phyloP scores from a whole-genome alignment of 2,888 invertebrate genomes.

The Agonopterix alstromeriana region DNA sequence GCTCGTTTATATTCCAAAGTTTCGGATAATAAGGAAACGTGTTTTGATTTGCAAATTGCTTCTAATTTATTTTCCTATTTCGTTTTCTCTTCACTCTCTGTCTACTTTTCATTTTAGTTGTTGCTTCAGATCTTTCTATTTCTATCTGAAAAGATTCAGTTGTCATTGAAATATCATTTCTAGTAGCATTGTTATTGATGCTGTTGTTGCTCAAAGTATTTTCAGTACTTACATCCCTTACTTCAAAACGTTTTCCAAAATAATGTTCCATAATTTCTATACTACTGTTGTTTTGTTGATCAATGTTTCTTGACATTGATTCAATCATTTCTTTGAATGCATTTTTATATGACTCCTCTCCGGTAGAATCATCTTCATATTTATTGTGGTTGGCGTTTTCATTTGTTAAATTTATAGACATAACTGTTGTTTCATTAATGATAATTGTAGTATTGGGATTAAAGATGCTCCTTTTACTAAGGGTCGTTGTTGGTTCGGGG shows the following conservation, averaged over 20 bases:
- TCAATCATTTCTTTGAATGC: slow-evolving; percentile 35
- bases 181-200: too few species aligned
- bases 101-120: slow-evolving; percentile 22
- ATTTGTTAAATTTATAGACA: slow-evolving; percentile 23
- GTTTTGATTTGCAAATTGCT: background rate
- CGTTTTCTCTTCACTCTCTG: slow-evolving; percentile 25
- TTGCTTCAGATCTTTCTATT: slow-evolving; percentile 1
- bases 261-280: slow-evolving; percentile 35
- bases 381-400: slow-evolving; percentile 29
- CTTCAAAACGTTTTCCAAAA: slow-evolving; percentile 11
- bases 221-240: slow-evolving; percentile 2
- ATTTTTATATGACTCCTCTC: slow-evolving; percentile 11
- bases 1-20: slow-evolving; percentile 2
- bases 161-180: background rate
- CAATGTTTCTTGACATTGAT: slow-evolving; percentile 40
- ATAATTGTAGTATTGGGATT: slow-evolving; percentile 5
- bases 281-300: slow-evolving; percentile 45
- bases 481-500: background rate
- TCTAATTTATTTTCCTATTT: slow-evolving; percentile 24
- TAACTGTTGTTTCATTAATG: slow-evolving; percentile 14
- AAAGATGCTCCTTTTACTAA: slow-evolving; percentile 2
- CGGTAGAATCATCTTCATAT: slow-evolving; percentile 9
- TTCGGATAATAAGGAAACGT: too few species aligned
- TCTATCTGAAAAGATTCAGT: background rate
- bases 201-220: slow-evolving; percentile 6